Base-by-base conservation (phyloP, 2,797 vertebrate genomes). In the Helarctos malayanus region DNA sequence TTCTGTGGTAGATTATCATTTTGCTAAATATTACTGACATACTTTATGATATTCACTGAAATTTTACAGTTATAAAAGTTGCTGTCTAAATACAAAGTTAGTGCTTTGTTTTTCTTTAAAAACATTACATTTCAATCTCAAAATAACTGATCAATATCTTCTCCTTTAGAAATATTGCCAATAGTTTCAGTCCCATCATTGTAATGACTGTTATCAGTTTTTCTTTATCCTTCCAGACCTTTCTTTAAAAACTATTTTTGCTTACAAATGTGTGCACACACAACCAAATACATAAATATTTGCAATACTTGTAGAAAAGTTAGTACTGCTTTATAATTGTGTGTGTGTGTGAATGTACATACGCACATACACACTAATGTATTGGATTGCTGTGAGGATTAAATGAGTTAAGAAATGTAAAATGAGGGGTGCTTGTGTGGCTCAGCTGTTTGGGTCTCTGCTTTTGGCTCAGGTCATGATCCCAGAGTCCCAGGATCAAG, bases 61-160 rank as follows among this genome's bases (percentile, higher is more conserved):
- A 75, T 79, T 88, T 86, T 57, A 21, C 18, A 86, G 9, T 71
- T 49, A 63, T 41, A 68, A 80, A 91, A 91, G 54, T 80, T 84
- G 29, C 52, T 23, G 38, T 89, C 56, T 85, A 65, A 85, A 85
- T 54, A 18, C 35, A 85, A 89, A 45, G 54, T 61, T 71, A 90
- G 57, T 80, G 32, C 45, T 69, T 38, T 76, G 54, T 49, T 79
- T 84, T 76, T 63, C 41, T 49, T 75, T 91, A 9, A 41, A 86
- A 80, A 61, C 45, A 52, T 63, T 82, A 76, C 3, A 41, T 59
- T 82, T 88, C 57, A 68, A 0, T 65, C 38, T 65, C 52, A 25
- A 87, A 82, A 95, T 92, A 80, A 91, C 63, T 35, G 52, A 35
- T 88, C n/a, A 71, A 21, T 5, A 85, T 93, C 89, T 89, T 65